Evolutionary conservation across 2,113 vertebrate species (phyloP), one percentile per base, ranked within the genome.

Genomic region (Pterocles burchelli): DNA sequence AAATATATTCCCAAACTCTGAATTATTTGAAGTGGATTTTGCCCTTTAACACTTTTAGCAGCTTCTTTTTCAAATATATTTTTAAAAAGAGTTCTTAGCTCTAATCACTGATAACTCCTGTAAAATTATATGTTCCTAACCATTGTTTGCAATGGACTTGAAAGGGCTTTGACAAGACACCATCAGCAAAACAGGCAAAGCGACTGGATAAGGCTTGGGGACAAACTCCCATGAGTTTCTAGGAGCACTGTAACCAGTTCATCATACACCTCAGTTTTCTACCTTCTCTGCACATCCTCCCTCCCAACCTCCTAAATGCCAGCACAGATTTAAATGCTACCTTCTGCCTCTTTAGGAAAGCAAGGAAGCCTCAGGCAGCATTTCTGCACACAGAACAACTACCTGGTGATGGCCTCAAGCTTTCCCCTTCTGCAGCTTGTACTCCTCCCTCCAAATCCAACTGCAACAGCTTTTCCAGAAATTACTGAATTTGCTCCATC

Each of bases 11-110:
- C 88, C 48, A 63, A 86, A 92, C 76, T 83, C 73, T 62, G 54
- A 81, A 89, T 84, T 57, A 92, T 92, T 67, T 81, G 61, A 92
- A 95, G 65, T 71, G 43, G 43, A 82, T 90, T 92, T 95, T 95
- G 66, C 48, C 43, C 68, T 95, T 58, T 63, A 84, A 77, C 38
- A 54, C 34, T n/a, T 85, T 41, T 81, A 61, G 82, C 46, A 76
- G 31, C n/a, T 85, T 76, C 68, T 89, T 74, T 85, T 49, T 59
- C 51, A 84, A 89, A 86, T 71, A 73, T 2, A 5, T 36, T 68
- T 34, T 0, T 1, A 11, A 76, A 58, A 80, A 85, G 73, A 34
- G 25, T 80, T 90, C 48, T 59, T 62, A 9, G 20, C n/a, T 59
- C 20, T 80, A 59, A 88, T 76, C 65, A 52, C 65, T 87, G 93